Evolutionary conservation across 2,797 vertebrate genomes (phyloP).

Genomic region (Lerista edwardsae): DNA sequence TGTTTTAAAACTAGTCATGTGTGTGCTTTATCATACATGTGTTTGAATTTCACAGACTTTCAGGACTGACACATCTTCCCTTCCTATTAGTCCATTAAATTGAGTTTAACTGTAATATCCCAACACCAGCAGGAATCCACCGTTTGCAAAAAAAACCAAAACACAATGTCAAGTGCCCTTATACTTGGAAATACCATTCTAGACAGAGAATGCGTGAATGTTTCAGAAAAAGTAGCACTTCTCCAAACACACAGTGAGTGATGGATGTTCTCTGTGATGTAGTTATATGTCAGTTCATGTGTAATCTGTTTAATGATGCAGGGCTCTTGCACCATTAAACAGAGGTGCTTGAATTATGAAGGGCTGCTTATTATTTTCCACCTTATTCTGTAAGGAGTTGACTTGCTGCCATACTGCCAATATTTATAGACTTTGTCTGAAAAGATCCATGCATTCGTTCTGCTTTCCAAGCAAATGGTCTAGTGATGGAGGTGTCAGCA

Average conservation of each 20-base stretch:
- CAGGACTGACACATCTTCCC: too few relatives aligned
- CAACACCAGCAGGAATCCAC: background rate
- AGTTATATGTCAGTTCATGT: background rate
- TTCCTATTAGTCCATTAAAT: too few relatives aligned
- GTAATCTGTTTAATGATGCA: constrained; percentile 8
- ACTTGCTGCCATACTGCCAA: background rate
- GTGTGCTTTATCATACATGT: too few relatives aligned
- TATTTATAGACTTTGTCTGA: constrained; percentile 9
- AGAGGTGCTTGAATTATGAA: constrained; percentile 9
- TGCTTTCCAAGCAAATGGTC: background rate
- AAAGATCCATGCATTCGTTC: background rate
- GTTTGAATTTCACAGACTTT: too few relatives aligned
- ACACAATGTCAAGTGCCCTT: background rate
- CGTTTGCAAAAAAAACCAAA: background rate
- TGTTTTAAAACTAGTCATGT: too few relatives aligned
- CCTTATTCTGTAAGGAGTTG: background rate
- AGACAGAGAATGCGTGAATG: background rate
- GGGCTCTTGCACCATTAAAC: constrained; percentile 14
- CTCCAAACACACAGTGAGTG: background rate
- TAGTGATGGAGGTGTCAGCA: background rate
- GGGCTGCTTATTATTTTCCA: background rate
- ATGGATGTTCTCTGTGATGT: background rate
- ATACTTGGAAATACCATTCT: background rate
- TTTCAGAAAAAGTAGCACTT: background rate
- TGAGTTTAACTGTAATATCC: background rate